Evolutionary conservation across 2,888 invertebrate genomes (phyloP).

Genomic region (Acanthosepion lycidas): DNA sequence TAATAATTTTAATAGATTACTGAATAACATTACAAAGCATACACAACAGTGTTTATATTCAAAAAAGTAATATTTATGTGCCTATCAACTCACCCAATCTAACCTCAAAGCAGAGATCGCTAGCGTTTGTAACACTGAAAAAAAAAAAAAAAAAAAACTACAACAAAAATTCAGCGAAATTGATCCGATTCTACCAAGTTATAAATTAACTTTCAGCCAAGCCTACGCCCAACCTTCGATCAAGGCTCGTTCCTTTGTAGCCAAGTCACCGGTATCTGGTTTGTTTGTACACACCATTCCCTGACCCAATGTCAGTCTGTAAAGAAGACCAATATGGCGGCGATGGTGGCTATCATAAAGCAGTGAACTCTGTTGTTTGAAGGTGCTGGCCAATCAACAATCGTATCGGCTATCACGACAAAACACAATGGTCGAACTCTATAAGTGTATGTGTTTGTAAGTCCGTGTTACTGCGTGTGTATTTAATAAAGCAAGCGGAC

Average conservation of each 20-base stretch:
- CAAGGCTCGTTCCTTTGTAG: background rate
- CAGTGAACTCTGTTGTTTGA: conserved; percentile 22
- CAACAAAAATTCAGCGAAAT: background rate
- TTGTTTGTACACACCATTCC: conserved; percentile 14
- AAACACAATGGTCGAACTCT: background rate
- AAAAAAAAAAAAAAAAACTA: no score
- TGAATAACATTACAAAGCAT: background rate
- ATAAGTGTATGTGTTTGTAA: background rate
- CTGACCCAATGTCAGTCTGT: background rate
- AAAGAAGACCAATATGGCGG: background rate
- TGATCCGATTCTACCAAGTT: background rate
- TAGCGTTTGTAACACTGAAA: background rate
- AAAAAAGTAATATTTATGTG: background rate
- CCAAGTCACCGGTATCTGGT: conserved; percentile 20
- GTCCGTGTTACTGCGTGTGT: background rate
- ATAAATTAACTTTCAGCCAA: conserved; percentile 10
- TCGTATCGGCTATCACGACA: conserved; percentile 33
- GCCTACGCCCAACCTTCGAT: conserved; percentile 11
- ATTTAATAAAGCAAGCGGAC: conserved; percentile 33
- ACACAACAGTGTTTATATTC: background rate
- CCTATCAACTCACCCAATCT: conserved; percentile 14
- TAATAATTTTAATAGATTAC: background rate
- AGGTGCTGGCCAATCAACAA: conserved; percentile 8
- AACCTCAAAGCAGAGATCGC: background rate
- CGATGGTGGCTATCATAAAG: conserved; percentile 33